Percentiles rank a stretch among this genome's conserved stretches.
Conservation (phyloP, 2,797 vertebrate genomes). For the Poecilia wingei region DNA sequence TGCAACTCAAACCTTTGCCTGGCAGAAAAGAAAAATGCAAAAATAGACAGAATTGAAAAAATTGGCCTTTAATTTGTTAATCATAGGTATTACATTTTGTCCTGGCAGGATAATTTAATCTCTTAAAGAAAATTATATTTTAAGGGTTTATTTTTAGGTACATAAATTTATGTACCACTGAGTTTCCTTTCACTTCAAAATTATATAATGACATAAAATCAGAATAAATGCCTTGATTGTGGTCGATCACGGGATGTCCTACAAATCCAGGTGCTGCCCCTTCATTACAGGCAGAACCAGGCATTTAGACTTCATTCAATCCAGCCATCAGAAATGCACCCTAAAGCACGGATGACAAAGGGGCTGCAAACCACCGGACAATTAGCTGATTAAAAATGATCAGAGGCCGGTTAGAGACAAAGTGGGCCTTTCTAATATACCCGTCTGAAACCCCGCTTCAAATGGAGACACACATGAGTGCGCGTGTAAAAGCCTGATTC, state of each 20-base stretch:
- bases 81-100: too few species aligned
- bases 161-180: neutral
- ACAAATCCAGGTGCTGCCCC: slow-evolving; percentile 65
- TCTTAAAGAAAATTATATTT: too few species aligned
- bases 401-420: slow-evolving; percentile 57
- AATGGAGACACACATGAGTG: slow-evolving; percentile 41
- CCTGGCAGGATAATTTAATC: too few species aligned
- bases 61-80: too few species aligned
- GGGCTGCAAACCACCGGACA: slow-evolving; percentile 44
- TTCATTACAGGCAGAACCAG: slow-evolving; percentile 16
- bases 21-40: neutral
- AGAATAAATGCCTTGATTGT: neutral
- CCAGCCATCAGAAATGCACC: slow-evolving; percentile 38
- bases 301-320: slow-evolving; percentile 46
- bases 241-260: neutral
- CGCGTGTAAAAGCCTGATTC: slow-evolving; percentile 26
- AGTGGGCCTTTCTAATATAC: slow-evolving; percentile 50
- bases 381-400: slow-evolving; percentile 69
- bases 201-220: neutral
- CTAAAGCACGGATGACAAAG: slow-evolving; percentile 59
- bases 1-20: neutral
- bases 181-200: neutral
- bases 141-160: too few species aligned
- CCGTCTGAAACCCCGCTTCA: slow-evolving; percentile 56
- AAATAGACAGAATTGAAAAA: too few species aligned